Percentiles rank a stretch among this genome's conserved stretches.
These are phyloP conservation scores for Hemicentrotus pulcherrimus DNA, from an alignment of 35 echinoderm and acorn worm genomes.

Conservation along the genomic window DNA sequence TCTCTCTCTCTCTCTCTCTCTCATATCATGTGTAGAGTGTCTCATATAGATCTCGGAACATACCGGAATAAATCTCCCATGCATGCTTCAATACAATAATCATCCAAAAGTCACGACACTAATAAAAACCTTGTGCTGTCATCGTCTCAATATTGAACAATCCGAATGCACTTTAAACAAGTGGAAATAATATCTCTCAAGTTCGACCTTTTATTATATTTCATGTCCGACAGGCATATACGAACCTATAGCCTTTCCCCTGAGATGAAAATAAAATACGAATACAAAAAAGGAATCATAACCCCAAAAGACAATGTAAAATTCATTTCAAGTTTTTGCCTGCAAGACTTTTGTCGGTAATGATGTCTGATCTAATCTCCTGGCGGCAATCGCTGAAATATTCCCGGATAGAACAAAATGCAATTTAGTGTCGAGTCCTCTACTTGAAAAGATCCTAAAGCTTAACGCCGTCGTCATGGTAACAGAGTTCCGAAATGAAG, in stretches of 20 bases:
- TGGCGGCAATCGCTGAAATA: neutral
- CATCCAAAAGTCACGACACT: neutral
- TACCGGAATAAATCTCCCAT: neutral
- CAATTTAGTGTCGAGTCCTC: neutral
- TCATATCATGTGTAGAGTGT: no score
- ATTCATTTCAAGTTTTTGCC: neutral
- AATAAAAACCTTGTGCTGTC: neutral
- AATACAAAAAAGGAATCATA: neutral
- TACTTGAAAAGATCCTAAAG: neutral
- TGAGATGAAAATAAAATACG: neutral
- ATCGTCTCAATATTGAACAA: neutral
- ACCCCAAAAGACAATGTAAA: neutral
- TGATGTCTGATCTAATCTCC: slow-evolving; percentile 3
- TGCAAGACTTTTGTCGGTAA: neutral
- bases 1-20: neutral
- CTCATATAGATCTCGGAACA: no score
- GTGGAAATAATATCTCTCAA: neutral
- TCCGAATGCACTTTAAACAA: neutral
- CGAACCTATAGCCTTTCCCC: neutral
- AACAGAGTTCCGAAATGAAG: neutral
- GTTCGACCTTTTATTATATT: neutral
- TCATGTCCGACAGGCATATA: neutral
- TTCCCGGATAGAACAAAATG: neutral
- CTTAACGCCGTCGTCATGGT: neutral
- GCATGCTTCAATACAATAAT: no score